Evolutionary conservation across 1,140 invertebrate genomes (phyloP), one percentile per base, ranked within the genome.

Genomic region (Drosophila nannoptera): DNA sequence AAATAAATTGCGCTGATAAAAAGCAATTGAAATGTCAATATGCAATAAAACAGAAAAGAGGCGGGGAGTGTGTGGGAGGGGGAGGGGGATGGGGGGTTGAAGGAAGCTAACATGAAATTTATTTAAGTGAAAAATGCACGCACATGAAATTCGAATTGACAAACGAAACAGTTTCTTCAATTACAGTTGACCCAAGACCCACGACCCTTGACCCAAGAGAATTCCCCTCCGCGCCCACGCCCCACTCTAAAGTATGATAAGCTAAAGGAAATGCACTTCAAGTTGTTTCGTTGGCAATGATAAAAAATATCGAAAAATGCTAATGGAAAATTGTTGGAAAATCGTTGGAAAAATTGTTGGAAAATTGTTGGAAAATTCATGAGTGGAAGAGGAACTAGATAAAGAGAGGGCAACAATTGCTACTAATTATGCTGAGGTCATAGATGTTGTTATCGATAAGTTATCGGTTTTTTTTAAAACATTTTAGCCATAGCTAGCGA

Each of bases 21-120:
- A 73, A 74, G 33, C 56, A 62, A 74, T 65, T 77, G 48, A 74
- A 81, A 73, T 67, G 59, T 75, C 45, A 69, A 80, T 65, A 69
- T 52, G 58, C 35, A 63, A 40, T 46, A 63, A 71, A 14, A 70
- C 49, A 31, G 4, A 16, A 43, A 45, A 16, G 14, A 7, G 42
- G 14, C 4, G 38, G 9, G 38, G 38, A 11, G 6, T 36, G n/a
- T 12, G n/a, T 14, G 45, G 4, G n/a, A n/a, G 45, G 4, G 45
- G 22, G 8, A 11, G 6, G 35, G 22, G 38, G 32, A 36, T 32
- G n/a, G 35, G 35, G 0, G 8, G 40, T 14, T 22, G 1, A 22
- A 22, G 50, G 36, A 73, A 64, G 43, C 9, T 22, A 65, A 67
- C 48, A 36, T 53, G 40, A 43, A 66, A 53, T 58, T 53, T 58